Conservation (phyloP, 2,113 vertebrate species). For the Burhinus bistriatus region DNA sequence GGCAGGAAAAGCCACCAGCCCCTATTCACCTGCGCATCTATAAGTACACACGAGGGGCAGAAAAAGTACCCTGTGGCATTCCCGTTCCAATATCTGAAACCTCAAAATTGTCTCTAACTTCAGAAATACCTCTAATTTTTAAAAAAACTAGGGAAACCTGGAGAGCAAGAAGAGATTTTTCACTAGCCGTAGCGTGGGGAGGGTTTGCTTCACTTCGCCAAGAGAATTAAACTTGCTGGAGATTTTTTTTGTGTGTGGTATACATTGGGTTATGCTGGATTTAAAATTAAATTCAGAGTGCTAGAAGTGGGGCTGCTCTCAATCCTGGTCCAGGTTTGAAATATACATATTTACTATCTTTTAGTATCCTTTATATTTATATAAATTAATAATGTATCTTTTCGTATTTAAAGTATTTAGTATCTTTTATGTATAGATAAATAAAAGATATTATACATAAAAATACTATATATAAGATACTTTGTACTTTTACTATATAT, state of each 20-base stretch:
- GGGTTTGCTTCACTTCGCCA: not conserved
- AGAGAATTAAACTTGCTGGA: not conserved
- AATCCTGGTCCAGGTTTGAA: not conserved
- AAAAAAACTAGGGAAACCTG: not conserved
- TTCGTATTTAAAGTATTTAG: not conserved
- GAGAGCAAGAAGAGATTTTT: not conserved
- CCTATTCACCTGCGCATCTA: rapidly evolving
- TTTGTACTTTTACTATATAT: no score
- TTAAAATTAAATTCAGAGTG: not conserved
- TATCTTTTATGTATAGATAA: not conserved
- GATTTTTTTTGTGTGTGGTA: not conserved
- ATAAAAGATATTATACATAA: not conserved
- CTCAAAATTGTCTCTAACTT: not conserved
- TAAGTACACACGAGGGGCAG: not conserved
- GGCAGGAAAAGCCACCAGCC: not conserved
- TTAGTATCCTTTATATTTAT: not conserved
- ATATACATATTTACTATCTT: not conserved
- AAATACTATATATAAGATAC: not conserved
- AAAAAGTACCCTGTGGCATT: not conserved
- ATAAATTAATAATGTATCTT: not conserved
- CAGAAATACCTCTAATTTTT: not conserved
- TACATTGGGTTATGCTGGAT: not conserved
- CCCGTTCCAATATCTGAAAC: not conserved
- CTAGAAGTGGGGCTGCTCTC: not conserved
- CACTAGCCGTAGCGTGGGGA: rapidly evolving